Conservation (phyloP, 2,888 invertebrate species). For the Metallyticus violacea region DNA sequence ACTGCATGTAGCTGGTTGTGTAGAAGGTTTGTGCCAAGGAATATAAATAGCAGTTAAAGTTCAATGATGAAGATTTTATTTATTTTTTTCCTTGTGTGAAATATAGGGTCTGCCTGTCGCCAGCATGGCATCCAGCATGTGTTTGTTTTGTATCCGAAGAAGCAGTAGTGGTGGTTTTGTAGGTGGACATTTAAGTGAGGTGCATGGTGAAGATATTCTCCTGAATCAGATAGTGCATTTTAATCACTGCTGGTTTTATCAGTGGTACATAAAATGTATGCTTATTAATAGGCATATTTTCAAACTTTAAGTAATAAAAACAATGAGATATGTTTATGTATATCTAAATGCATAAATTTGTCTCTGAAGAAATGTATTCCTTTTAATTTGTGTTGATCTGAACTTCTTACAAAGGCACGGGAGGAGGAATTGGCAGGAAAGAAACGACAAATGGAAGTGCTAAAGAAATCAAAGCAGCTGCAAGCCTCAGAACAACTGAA, state of each 20-base stretch:
- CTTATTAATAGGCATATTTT: background rate
- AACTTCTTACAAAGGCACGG: conserved; percentile 50
- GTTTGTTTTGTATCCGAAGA: background rate
- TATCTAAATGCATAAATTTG: no score
- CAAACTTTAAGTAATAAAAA: background rate
- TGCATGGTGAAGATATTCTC: background rate
- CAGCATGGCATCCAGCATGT: background rate
- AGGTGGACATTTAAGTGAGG: background rate
- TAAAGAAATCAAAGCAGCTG: conserved; percentile 43
- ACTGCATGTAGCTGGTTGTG: background rate
- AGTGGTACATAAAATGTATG: background rate
- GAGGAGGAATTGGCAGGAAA: conserved; percentile 56
- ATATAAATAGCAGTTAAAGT: conserved; percentile 16
- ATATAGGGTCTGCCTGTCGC: background rate
- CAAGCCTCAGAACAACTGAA: conserved; percentile 13
- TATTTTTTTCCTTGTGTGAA: background rate
- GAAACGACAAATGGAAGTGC: conserved; percentile 51
- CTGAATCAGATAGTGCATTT: background rate
- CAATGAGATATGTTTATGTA: no score
- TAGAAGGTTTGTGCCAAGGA: conserved; percentile 9
- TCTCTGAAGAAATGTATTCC: no score
- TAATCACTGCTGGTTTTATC: background rate
- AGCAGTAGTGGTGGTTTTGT: background rate
- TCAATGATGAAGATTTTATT: conserved; percentile 7
- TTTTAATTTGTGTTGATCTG: background rate